phyloP scores from a whole-genome alignment of 2,113 vertebrate species.

The Rhinoptilus africanus region DNA sequence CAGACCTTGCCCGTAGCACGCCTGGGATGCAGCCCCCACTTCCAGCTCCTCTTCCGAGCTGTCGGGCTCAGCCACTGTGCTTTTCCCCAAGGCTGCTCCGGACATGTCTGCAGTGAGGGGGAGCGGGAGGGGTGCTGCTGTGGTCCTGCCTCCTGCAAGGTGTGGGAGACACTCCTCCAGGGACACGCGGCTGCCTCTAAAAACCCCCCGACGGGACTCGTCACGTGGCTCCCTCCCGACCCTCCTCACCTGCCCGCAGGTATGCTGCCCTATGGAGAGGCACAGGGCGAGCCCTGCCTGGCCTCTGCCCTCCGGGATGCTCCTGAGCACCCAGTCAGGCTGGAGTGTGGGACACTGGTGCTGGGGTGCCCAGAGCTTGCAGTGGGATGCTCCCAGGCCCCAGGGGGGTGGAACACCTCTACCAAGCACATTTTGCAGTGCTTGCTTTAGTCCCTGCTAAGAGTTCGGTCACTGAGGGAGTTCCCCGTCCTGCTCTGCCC shows the following conservation, averaged over 20 bases:
- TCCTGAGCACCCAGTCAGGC: not conserved
- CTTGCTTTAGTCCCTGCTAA: not conserved
- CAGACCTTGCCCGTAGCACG: not conserved
- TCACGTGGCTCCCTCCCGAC: conserved; percentile 63
- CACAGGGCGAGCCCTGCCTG: not conserved
- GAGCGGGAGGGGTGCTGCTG: not conserved
- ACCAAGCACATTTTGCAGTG: accelerated
- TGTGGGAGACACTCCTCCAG: conserved; percentile 47
- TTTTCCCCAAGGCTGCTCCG: not conserved
- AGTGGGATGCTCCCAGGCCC: not conserved
- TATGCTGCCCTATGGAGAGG: not conserved
- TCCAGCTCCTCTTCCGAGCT: conserved; percentile 78
- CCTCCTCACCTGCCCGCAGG: conserved; percentile 75
- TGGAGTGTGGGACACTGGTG: accelerated
- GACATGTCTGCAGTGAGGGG: not conserved
- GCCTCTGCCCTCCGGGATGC: not conserved
- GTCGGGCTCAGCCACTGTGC: conserved; percentile 52
- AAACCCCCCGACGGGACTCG: conserved; percentile 25
- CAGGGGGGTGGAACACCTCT: not conserved
- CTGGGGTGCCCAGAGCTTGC: not conserved
- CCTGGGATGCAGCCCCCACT: not conserved
- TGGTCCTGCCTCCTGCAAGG: not conserved
- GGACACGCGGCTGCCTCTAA: not conserved
- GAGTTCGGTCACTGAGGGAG: not conserved
- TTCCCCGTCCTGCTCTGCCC: not conserved